A percentile compares a stretch with the other conserved stretches of the same genome.
Conservation (phyloP, 2,888 invertebrate species). For the Parnassius glacialis region DNA sequence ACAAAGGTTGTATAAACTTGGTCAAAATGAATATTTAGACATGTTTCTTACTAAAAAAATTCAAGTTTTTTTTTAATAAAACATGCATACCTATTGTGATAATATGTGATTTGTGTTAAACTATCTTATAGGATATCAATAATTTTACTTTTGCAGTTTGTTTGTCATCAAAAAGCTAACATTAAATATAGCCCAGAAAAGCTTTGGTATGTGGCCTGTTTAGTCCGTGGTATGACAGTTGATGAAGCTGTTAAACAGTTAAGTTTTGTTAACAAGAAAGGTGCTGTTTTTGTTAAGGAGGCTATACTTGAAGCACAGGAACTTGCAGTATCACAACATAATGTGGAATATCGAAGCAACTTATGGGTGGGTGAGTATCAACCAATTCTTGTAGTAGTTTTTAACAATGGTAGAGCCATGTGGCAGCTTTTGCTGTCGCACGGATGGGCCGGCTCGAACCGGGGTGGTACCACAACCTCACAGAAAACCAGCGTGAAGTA, state of each 20-base stretch:
- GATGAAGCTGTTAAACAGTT: conserved; percentile 97
- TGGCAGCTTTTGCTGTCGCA: no score
- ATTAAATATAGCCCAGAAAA: conserved; percentile 95
- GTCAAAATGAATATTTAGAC: no score
- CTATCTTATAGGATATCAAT: no score
- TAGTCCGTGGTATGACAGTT: conserved; percentile 94
- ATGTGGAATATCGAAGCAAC: conserved; percentile 97
- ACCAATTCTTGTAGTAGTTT: neutral
- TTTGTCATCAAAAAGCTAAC: conserved; percentile 91
- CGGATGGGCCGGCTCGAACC: no score
- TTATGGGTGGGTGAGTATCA: conserved; percentile 91
- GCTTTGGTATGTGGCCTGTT: conserved; percentile 94
- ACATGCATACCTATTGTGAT: no score
- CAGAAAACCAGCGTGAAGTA: no score
- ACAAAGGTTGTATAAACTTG: no score
- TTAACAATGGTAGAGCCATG: no score
- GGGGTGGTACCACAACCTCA: no score
- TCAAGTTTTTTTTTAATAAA: no score
- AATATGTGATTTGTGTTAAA: no score
- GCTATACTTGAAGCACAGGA: conserved; percentile 94
- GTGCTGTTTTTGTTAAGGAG: conserved; percentile 86
- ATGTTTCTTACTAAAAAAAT: no score
- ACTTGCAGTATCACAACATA: conserved; percentile 91
- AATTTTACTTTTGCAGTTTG: conserved; percentile 82
- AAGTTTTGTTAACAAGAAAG: conserved; percentile 90